Conservation (phyloP, 2,113 vertebrate species). For the Sinocyclocheilus grahami region DNA sequence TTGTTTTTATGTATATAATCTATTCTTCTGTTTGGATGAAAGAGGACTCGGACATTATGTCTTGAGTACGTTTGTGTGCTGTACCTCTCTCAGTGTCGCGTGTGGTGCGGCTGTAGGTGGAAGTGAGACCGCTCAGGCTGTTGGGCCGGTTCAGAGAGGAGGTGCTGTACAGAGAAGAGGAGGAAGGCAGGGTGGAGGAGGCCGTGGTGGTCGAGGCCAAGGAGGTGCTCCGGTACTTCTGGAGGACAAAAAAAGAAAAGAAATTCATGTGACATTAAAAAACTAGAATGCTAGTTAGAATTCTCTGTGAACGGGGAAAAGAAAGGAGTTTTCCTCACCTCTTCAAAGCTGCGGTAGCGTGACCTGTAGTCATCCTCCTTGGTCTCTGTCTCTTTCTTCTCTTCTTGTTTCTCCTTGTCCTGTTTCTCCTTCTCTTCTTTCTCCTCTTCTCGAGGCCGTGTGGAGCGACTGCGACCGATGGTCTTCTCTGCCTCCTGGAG, state of each 20-base stretch:
- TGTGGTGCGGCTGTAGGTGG: slow-evolving; percentile 87
- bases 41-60: not conserved
- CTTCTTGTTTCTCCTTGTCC: slow-evolving; percentile 94
- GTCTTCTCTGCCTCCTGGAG: slow-evolving; percentile 99
- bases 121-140: slow-evolving; percentile 90
- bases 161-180: slow-evolving; percentile 79
- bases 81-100: slow-evolving; percentile 92
- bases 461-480: slow-evolving; percentile 87
- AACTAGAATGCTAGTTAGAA: not conserved
- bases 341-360: slow-evolving; percentile 90
- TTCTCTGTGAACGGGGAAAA: not conserved
- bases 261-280: not conserved
- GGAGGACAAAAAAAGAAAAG: slow-evolving; percentile 27
- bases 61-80: too few relatives aligned
- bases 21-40: not conserved
- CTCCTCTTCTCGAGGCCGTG: slow-evolving; percentile 88
- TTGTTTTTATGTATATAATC: too few relatives aligned
- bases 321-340: slow-evolving; percentile 75
- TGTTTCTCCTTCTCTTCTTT: slow-evolving; percentile 94
- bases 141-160: slow-evolving; percentile 84
- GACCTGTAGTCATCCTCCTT: slow-evolving; percentile 95
- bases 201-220: slow-evolving; percentile 77
- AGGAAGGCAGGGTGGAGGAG: slow-evolving; percentile 76
- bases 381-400: slow-evolving; percentile 90
- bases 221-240: slow-evolving; percentile 83